Base-by-base conservation (phyloP, 1,140 invertebrate species). In the Patella vulgata region DNA sequence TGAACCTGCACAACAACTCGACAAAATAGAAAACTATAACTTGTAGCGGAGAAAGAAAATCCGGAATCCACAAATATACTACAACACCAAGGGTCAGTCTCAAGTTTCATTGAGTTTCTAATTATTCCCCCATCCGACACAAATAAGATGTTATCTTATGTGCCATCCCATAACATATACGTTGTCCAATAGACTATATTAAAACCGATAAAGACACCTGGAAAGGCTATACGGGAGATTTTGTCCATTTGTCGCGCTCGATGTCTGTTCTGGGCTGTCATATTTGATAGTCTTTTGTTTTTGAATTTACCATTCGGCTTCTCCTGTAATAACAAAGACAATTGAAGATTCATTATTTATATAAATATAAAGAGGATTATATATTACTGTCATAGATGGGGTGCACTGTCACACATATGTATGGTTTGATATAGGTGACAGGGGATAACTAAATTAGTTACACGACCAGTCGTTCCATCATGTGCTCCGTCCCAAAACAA, bases 141-240 rank as follows among this genome's bases (percentile, higher is more conserved):
- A n/a, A n/a, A n/a, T n/a, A n/a, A n/a, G n/a, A n/a, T n/a, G n/a
- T n/a, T n/a, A n/a, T n/a, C n/a, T n/a, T 36, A 36, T 36, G 5
- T 36, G 33, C 33, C 33, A 8, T 36, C 33, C 33, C 33, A 36
- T 8, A 14, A 8, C 33, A 36, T 55, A 58, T 60, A 66, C 43
- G 60, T 53, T 31, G 51, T 27, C 62, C 62, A 64, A 44, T 66
- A 68, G 11, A 33, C 48, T 28, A 95, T 75, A 76, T 94, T 95
- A 39, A 95, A 89, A 0, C 93, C 81, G 0, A 89, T 88, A 76
- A 95, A 95, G 1, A 92, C 92, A 6, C 91, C 88, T 3, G 94
- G 94, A 79, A 96, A 96, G 25, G 94, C 82, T 55, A 95, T 85
- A 23, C 93, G 87, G n/a, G 63, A 46, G 14, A 60, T 17, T 40